A percentile compares a stretch with the other conserved stretches of the same genome.
Evolutionary conservation across 2,797 vertebrate species (phyloP).

Genomic region (Anolis apletophallus): DNA sequence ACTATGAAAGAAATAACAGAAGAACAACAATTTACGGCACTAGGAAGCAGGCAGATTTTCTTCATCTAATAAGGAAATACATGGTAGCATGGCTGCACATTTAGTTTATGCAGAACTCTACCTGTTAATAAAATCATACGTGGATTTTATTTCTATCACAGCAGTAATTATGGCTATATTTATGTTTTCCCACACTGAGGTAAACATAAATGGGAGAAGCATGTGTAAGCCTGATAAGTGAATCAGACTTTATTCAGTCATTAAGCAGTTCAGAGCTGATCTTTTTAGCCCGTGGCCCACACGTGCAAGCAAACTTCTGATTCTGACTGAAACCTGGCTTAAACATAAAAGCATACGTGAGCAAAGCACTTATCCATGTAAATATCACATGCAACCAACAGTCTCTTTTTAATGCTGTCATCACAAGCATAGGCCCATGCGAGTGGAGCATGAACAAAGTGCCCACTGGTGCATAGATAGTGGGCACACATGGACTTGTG

Average conservation of each 20-base stretch:
- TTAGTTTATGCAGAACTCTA: neutral
- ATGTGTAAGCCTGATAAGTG: neutral
- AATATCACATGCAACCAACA: neutral
- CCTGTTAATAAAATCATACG: neutral
- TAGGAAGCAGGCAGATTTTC: neutral
- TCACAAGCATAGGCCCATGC: neutral
- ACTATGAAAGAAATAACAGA: constrained; percentile 6
- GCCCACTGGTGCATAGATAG: neutral
- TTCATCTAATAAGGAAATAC: neutral
- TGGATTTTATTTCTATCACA: constrained; percentile 3
- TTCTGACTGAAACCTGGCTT: neutral
- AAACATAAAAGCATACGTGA: neutral
- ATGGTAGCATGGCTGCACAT: neutral
- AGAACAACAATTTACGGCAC: neutral
- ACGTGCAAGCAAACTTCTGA: neutral
- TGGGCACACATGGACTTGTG: no score
- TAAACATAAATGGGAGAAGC: neutral
- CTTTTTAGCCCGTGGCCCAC: neutral
- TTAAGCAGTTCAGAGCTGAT: neutral
- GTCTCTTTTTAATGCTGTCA: neutral
- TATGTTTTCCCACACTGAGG: neutral
- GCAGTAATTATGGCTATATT: neutral
- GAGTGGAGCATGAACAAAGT: neutral
- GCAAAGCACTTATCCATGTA: neutral
- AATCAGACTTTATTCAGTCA: neutral